A percentile compares a stretch with the other conserved stretches of the same genome.
These are phyloP conservation scores for Lathamus discolor DNA, from an alignment of 2,113 vertebrate species.

Conservation along the genomic window DNA sequence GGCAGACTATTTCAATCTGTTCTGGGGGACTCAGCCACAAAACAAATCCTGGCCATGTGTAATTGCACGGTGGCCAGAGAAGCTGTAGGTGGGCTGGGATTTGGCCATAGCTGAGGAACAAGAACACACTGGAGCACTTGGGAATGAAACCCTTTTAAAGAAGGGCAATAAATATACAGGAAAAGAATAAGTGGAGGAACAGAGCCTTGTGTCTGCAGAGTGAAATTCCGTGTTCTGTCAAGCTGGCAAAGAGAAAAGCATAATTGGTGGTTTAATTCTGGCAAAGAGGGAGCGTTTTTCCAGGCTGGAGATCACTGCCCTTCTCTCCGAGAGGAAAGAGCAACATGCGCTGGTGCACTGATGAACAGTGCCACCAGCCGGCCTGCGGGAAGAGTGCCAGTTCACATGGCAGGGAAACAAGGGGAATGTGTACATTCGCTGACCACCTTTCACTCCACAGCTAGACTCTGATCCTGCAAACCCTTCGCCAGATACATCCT, in stretches of 20 bases:
- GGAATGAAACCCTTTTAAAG: background rate
- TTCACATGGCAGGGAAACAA: background rate
- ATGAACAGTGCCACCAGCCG: slow-evolving; percentile 59
- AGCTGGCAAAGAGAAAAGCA: background rate
- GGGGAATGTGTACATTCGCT: background rate
- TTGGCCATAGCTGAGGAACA: background rate
- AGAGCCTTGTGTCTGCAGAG: background rate
- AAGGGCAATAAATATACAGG: background rate
- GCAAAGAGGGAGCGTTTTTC: background rate
- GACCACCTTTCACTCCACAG: background rate
- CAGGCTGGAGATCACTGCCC: background rate
- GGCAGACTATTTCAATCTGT: background rate
- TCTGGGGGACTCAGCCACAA: background rate
- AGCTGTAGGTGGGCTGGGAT: background rate
- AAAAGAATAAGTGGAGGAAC: background rate
- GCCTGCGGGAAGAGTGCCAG: slow-evolving; percentile 13
- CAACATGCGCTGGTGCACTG: background rate
- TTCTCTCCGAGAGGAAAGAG: background rate
- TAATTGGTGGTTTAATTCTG: background rate
- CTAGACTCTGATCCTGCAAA: background rate
- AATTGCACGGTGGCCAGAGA: background rate
- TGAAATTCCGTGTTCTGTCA: background rate
- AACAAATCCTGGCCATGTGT: background rate
- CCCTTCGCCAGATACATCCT: background rate
- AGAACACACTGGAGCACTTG: background rate